Conservation (phyloP, 2,113 vertebrate genomes). For the Globicephala melas region DNA sequence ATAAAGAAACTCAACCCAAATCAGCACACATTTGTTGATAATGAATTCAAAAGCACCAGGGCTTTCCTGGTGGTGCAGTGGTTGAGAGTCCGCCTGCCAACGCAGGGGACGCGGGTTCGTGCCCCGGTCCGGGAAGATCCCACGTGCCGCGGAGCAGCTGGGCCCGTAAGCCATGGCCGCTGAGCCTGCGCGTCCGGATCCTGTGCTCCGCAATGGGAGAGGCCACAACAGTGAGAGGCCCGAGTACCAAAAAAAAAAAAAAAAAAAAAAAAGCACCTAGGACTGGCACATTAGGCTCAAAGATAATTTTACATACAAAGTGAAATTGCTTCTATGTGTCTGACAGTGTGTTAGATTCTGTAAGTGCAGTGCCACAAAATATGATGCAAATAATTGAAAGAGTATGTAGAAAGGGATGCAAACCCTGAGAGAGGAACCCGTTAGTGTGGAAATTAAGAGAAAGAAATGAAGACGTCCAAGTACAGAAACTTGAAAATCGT, state of each 20-base stretch:
- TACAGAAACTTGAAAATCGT: neutral
- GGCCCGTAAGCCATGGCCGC: no score
- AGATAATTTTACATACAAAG: neutral
- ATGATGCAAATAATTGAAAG: neutral
- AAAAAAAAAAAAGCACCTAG: constrained; percentile 14
- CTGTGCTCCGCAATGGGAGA: no score
- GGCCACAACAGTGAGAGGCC: no score
- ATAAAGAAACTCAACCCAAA: neutral
- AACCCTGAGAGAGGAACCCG: neutral
- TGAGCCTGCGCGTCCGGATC: no score
- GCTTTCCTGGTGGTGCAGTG: no score
- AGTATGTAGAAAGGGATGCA: neutral
- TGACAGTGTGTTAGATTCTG: neutral
- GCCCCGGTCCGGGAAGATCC: no score
- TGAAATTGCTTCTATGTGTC: neutral
- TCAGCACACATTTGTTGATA: neutral
- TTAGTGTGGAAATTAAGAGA: neutral
- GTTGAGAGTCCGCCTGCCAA: no score
- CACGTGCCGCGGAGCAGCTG: no score
- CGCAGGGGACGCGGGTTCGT: no score
- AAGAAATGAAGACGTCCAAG: neutral
- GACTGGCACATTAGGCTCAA: neutral
- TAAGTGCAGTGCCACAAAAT: neutral
- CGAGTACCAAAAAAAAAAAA: neutral
- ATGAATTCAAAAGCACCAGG: neutral